These are phyloP conservation scores for Nowickia ferox DNA, from an alignment of 2,888 invertebrate genomes.

Conservation along the genomic window DNA sequence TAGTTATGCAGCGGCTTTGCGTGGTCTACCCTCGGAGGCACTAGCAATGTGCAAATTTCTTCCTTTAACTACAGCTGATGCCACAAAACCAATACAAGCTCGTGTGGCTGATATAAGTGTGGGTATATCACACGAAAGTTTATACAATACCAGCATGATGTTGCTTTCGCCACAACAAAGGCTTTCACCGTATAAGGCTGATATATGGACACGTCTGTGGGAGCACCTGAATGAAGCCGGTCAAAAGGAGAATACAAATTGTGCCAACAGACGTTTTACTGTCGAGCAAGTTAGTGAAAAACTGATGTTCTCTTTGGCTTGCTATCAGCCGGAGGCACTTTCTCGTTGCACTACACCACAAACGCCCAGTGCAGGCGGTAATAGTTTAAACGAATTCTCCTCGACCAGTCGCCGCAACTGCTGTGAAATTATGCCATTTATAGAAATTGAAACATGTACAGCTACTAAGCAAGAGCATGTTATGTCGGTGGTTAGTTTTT, in stretches of 20 bases:
- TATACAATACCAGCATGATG: slow-evolving; percentile 93
- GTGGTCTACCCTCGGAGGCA: slow-evolving; percentile 89
- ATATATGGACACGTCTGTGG: slow-evolving; percentile 93
- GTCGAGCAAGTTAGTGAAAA: slow-evolving; percentile 90
- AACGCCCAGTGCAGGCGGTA: slow-evolving; percentile 86
- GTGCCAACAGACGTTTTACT: slow-evolving; percentile 85
- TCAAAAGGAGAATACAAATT: slow-evolving; percentile 82
- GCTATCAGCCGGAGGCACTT: slow-evolving; percentile 93
- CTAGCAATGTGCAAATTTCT: slow-evolving; percentile 87
- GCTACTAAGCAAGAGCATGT: slow-evolving; percentile 95
- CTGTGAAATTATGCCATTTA: slow-evolving; percentile 89
- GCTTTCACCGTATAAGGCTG: slow-evolving; percentile 91
- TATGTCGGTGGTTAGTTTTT: slow-evolving; percentile 88
- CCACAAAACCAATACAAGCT: slow-evolving; percentile 81
- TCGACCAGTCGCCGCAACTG: slow-evolving; percentile 83
- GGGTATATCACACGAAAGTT: slow-evolving; percentile 88
- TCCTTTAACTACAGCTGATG: slow-evolving; percentile 86
- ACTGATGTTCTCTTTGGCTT: slow-evolving; percentile 90
- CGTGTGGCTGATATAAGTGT: slow-evolving; percentile 84
- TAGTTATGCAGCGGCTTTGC: slow-evolving; percentile 88
- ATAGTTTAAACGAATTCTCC: slow-evolving; percentile 83
- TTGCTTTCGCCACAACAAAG: slow-evolving; percentile 92
- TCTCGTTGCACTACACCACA: slow-evolving; percentile 93
- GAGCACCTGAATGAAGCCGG: slow-evolving; percentile 87
- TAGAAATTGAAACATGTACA: slow-evolving; percentile 92